Base-by-base conservation (phyloP, 1,140 invertebrate species). In the Trichoplusia ni region DNA sequence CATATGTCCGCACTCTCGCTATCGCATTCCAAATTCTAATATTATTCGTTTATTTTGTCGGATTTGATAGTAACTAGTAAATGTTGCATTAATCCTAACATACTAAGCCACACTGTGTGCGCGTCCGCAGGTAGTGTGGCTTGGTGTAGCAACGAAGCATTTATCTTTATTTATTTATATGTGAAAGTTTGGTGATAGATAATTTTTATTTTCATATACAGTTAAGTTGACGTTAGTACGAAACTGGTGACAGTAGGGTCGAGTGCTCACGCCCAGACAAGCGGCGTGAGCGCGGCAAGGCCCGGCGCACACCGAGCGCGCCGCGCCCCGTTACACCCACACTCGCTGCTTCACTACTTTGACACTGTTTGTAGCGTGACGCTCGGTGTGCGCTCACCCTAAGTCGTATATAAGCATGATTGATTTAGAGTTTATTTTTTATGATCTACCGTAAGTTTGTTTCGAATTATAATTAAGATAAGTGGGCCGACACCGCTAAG, bases 151-250 rank as follows among this genome's bases (percentile, higher is more conserved):
- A 38, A 54, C 21, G n/a, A 33, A 25, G 51, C 51, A 54, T 54
- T 54, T 51, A 51, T 29, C 29, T 31, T 51, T 54, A 54, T 53
- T 53, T 53, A 53, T 53, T 53, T 37, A 4, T 23, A 54, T 54
- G 51, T 54, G 38, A 54, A 35, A 13, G 13, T 38, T 14, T 37
- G 51, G 35, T 38, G 19, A 23, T 54, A 54, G 16, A 25, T 51
- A 25, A 51, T 51, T 14, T 38, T 54, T 54, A 54, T 38, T 54
- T 54, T 54, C 38, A 54, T 54, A 54, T 19, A 38, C 25, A n/a
- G 33, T 54, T 38, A 38, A 38, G 51, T 37, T 25, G 31, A 25
- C 38, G 35, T 23, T 19, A 38, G 51, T 37, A 25, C 21, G 42
- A 8, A 25, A 21, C 19, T n/a, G 13, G 35, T n/a, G n/a, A 7